Conservation (phyloP, 2,888 invertebrate genomes). For the Ormyrus pomaceus region DNA sequence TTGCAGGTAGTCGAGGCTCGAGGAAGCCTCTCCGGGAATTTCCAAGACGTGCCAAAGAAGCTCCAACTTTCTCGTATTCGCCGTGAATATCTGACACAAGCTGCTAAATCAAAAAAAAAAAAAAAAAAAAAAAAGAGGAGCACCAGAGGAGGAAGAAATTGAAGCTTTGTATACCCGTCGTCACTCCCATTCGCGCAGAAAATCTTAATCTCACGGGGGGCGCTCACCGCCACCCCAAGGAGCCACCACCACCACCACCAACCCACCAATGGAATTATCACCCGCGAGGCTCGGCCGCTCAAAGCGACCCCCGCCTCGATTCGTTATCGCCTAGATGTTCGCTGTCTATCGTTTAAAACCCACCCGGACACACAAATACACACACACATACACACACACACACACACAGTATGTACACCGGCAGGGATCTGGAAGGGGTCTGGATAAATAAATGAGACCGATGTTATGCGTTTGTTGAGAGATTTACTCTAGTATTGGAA, state of each 20-base stretch:
- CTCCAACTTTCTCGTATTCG: slow-evolving; percentile 37
- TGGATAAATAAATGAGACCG: slow-evolving; percentile 57
- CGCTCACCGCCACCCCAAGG: neutral
- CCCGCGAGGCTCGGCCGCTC: slow-evolving; percentile 13
- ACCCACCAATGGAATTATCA: slow-evolving; percentile 15
- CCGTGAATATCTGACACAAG: slow-evolving; percentile 7
- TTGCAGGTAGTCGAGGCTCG: slow-evolving; percentile 43
- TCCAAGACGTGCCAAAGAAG: slow-evolving; percentile 45
- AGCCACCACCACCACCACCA: neutral
- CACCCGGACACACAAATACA: too few species aligned
- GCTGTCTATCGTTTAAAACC: slow-evolving; percentile 41
- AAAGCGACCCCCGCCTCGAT: slow-evolving; percentile 23
- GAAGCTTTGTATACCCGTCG: slow-evolving; percentile 36
- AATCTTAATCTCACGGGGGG: neutral
- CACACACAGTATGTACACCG: too few species aligned
- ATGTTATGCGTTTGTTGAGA: slow-evolving; percentile 71
- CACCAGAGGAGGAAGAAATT: neutral
- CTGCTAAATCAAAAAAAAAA: neutral
- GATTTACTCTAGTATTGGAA: slow-evolving; percentile 74
- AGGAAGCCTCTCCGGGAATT: slow-evolving; percentile 1
- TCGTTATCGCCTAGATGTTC: slow-evolving; percentile 45
- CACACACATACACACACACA: too few species aligned
- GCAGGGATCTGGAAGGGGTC: neutral
- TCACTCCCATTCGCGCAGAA: slow-evolving; percentile 25
- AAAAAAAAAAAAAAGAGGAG: slow-evolving; percentile 3